phyloP scores from a whole-genome alignment of 2,797 vertebrate genomes.

The Galaxias olidus region DNA sequence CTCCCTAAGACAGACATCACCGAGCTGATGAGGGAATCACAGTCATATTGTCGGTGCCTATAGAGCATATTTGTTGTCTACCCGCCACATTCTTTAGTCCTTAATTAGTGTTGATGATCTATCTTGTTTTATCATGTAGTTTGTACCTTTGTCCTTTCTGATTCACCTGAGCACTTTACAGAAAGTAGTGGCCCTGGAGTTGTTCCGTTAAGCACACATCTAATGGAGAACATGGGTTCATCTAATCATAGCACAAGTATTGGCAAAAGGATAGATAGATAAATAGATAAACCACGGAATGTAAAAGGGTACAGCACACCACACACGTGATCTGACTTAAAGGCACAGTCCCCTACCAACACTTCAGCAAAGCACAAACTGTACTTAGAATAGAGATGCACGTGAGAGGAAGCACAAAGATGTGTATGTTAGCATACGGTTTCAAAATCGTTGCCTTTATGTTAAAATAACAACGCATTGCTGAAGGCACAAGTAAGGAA shows the following conservation, averaged over 20 bases:
- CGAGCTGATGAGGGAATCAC: constrained; percentile 47
- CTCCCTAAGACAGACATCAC: constrained; percentile 49
- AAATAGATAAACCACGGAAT: background rate
- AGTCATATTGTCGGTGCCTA: constrained; percentile 63
- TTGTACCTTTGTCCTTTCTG: constrained; percentile 42
- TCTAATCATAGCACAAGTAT: constrained; percentile 2
- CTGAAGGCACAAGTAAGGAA: too few relatives aligned
- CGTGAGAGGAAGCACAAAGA: too few relatives aligned
- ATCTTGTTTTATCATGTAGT: constrained; percentile 28
- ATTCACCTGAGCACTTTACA: constrained; percentile 68
- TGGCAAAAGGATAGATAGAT: background rate
- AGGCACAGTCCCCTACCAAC: too few relatives aligned
- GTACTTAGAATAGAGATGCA: too few relatives aligned
- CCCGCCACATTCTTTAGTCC: constrained; percentile 55
- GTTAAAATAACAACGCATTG: too few relatives aligned
- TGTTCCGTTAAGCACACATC: constrained; percentile 45
- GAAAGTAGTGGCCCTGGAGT: constrained; percentile 66
- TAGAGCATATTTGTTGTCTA: constrained; percentile 54
- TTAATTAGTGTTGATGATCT: constrained; percentile 3
- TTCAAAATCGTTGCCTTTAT: too few relatives aligned
- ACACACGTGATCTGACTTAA: too few relatives aligned
- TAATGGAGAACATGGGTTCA: constrained; percentile 5
- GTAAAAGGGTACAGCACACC: too few relatives aligned
- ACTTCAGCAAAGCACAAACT: too few relatives aligned
- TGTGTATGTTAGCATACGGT: too few relatives aligned